A percentile compares a stretch with the other conserved stretches of the same genome.
phyloP scores from a whole-genome alignment of 2,113 vertebrate genomes.

The Lycaon pictus region DNA sequence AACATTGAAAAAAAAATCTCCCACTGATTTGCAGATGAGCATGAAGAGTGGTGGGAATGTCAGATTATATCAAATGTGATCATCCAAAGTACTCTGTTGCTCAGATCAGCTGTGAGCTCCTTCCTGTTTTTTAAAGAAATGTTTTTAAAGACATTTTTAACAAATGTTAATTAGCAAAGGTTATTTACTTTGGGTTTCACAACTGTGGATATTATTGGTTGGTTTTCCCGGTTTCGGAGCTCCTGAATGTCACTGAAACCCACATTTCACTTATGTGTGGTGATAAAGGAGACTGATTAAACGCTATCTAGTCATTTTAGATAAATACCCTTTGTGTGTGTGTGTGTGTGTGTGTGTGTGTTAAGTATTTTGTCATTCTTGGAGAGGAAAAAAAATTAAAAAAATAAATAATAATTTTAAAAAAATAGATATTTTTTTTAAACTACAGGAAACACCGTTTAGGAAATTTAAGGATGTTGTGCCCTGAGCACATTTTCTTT shows the following conservation, averaged over 20 bases:
- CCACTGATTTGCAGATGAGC: neutral
- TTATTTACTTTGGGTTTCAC: neutral
- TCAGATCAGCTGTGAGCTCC: neutral
- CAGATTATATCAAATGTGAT: neutral
- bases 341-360: neutral
- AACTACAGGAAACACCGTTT: neutral
- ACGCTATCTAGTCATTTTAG: neutral
- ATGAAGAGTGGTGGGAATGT: neutral
- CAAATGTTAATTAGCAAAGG: neutral
- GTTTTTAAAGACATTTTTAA: neutral
- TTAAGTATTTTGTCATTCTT: neutral
- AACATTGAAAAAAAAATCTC: neutral
- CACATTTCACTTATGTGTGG: neutral
- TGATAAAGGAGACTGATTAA: neutral
- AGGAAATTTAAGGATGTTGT: neutral
- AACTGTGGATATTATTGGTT: neutral
- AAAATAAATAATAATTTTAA: neutral
- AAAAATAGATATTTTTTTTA: neutral
- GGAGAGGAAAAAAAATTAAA: neutral
- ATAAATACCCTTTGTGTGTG: neutral
- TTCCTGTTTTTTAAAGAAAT: neutral
- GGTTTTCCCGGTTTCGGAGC: neutral
- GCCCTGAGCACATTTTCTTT: neutral
- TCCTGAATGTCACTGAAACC: neutral
- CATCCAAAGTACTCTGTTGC: neutral